Percentiles rank a stretch among this genome's conserved stretches.
Conservation (phyloP, 2,113 vertebrate genomes). For the Taurulus bubalis region DNA sequence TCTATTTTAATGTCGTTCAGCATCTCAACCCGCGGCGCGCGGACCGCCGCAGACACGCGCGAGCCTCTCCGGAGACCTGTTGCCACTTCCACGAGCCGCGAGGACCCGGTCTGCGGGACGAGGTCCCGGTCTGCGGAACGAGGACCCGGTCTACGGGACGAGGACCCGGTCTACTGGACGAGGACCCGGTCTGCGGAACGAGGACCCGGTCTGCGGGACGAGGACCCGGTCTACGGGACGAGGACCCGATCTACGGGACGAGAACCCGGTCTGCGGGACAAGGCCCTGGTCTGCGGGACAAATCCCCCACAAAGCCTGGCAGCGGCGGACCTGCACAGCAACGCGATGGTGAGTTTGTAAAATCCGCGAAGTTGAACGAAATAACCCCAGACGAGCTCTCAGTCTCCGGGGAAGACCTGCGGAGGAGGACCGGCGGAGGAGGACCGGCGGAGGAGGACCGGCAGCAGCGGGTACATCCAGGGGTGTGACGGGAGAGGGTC, state of each 20-base stretch:
- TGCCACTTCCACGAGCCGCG: conserved; percentile 78
- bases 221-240: not conserved
- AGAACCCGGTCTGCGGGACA: not conserved
- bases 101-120: not conserved
- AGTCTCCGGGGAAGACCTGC: not conserved
- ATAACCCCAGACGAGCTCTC: not conserved
- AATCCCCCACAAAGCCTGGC: not conserved
- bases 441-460: no score
- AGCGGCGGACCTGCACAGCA: not conserved
- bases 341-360: not conserved
- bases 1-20: conserved; percentile 80
- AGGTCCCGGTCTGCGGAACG: not conserved
- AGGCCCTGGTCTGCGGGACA: not conserved
- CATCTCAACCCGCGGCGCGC: conserved; percentile 82
- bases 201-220: not conserved
- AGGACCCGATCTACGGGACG: no score
- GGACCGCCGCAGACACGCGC: conserved; percentile 77
- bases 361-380: not conserved
- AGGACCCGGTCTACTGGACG: no score
- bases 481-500: not conserved
- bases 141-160: not conserved
- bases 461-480: conserved; percentile 26
- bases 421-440: not conserved
- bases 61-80: conserved; percentile 81
- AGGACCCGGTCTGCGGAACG: not conserved